A percentile compares a stretch with the other conserved stretches of the same genome.
phyloP scores from a whole-genome alignment of 2,113 vertebrate genomes.

The Sapayoa aenigma region DNA sequence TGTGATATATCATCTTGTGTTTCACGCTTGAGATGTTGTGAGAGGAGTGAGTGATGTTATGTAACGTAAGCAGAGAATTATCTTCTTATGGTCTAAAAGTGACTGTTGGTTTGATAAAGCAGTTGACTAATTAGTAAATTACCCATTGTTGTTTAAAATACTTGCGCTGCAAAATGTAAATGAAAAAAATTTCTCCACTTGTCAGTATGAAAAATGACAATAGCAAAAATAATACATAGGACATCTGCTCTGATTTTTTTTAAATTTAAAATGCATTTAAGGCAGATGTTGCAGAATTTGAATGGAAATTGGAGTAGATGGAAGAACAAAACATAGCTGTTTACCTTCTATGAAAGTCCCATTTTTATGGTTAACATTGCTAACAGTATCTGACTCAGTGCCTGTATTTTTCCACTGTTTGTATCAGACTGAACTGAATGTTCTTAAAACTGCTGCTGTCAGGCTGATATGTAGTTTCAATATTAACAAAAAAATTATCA shows the following conservation, averaged over 20 bases:
- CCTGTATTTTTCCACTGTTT: constrained; percentile 38
- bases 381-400: constrained; percentile 5
- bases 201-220: constrained; percentile 89
- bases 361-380: neutral
- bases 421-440: neutral
- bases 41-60: constrained; percentile 61
- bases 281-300: constrained; percentile 78
- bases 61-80: constrained; percentile 51
- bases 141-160: constrained; percentile 78
- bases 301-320: constrained; percentile 13
- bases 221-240: constrained; percentile 77
- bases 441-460: neutral
- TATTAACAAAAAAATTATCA: neutral
- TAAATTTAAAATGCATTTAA: constrained; percentile 50
- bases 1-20: constrained; percentile 33
- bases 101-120: constrained; percentile 64
- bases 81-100: constrained; percentile 47
- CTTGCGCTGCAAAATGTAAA: constrained; percentile 84
- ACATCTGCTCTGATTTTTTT: constrained; percentile 84
- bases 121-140: constrained; percentile 80
- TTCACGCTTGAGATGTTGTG: constrained; percentile 23
- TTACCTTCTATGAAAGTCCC: constrained; percentile 43
- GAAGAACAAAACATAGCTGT: constrained; percentile 36
- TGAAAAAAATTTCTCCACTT: constrained; percentile 74
- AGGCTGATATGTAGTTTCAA: neutral